phyloP scores from a whole-genome alignment of 2,888 invertebrate genomes.

The Rhorus exstirpatorius region DNA sequence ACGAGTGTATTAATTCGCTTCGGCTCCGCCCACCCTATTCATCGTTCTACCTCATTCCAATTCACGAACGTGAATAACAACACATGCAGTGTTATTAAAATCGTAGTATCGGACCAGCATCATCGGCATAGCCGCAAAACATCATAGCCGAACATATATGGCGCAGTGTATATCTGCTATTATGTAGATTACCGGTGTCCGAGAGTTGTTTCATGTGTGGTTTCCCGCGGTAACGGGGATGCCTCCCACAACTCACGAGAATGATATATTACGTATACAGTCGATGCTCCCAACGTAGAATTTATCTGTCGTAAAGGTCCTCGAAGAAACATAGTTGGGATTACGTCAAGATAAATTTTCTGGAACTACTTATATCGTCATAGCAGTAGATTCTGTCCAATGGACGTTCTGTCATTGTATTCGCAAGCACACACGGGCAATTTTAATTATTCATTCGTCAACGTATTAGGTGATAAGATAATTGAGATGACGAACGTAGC shows the following conservation, averaged over 20 bases:
- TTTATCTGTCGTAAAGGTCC: neutral
- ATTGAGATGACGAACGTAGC: too few species aligned
- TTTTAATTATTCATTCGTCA: too few species aligned
- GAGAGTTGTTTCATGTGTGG: conserved; percentile 55
- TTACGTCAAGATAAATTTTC: too few species aligned
- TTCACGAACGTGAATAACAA: conserved; percentile 2
- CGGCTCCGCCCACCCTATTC: conserved; percentile 23
- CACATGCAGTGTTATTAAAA: conserved; percentile 33
- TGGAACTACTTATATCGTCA: too few species aligned
- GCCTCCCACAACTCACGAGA: conserved; percentile 23
- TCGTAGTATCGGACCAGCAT: neutral
- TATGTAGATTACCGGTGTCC: conserved; percentile 59
- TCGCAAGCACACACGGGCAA: too few species aligned
- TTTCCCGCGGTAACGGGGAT: conserved; percentile 23
- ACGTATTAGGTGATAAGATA: too few species aligned
- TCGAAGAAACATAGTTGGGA: too few species aligned
- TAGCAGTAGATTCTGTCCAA: too few species aligned
- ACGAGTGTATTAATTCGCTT: conserved; percentile 42
- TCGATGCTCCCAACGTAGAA: conserved; percentile 12
- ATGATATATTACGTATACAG: conserved; percentile 48
- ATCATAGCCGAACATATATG: neutral
- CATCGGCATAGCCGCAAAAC: conserved; percentile 8
- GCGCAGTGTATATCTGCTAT: conserved; percentile 43
- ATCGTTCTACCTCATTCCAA: conserved; percentile 23
- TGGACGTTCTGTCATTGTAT: too few species aligned